phyloP scores from a whole-genome alignment of 1,140 invertebrate species.

The Triops cancriformis region DNA sequence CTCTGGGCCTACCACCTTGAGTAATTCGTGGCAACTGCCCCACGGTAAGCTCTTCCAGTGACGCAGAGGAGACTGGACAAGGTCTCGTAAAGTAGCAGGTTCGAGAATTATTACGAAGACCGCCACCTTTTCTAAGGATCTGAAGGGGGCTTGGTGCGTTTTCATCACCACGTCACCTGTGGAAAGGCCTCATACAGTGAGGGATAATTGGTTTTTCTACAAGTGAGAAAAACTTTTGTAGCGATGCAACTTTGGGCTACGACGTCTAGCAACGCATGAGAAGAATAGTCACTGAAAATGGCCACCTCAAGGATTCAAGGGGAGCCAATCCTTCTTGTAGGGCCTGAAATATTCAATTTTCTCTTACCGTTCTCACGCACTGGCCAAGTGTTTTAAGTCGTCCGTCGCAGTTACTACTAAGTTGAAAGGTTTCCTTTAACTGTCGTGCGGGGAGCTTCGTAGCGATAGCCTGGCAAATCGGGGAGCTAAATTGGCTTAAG shows the following conservation, averaged over 20 bases:
- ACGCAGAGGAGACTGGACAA: too few species aligned
- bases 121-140: not conserved
- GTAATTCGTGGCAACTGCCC: too few species aligned
- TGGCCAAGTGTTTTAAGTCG: not conserved
- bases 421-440: not conserved
- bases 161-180: constrained; percentile 13
- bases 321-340: too few species aligned
- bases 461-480: not conserved
- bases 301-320: too few species aligned
- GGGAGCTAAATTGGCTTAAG: not conserved
- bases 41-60: too few species aligned
- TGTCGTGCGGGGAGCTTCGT: not conserved
- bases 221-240: not conserved
- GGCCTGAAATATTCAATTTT: not conserved
- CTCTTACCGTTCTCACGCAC: not conserved
- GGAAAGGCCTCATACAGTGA: not conserved
- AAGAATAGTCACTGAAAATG: too few species aligned
- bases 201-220: not conserved
- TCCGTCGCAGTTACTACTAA: not conserved
- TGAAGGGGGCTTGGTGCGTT: not conserved
- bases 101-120: not conserved
- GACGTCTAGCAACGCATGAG: too few species aligned
- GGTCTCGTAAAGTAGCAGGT: not conserved
- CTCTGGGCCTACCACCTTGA: not conserved
- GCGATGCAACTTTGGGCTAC: too few species aligned